phyloP scores from a whole-genome alignment of 2,888 invertebrate species.

The Drosophila falleni region DNA sequence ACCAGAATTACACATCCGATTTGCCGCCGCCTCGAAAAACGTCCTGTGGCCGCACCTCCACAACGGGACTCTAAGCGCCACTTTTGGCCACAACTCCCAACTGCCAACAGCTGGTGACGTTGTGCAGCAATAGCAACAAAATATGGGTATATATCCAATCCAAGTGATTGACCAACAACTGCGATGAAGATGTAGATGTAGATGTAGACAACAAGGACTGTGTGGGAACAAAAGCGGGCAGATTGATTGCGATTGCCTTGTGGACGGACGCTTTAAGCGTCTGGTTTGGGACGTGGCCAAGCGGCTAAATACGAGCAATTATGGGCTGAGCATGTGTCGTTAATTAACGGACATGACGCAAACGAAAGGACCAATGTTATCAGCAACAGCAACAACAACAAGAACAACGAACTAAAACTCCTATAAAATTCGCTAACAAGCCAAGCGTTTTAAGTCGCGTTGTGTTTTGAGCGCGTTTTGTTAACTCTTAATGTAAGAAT shows the following conservation, averaged over 20 bases:
- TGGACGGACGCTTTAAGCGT: constrained; percentile 15
- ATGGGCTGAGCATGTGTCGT: constrained; percentile 49
- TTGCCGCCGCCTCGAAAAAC: constrained; percentile 83
- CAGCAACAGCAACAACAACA: constrained; percentile 7
- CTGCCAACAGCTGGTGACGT: constrained; percentile 20
- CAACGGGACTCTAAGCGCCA: constrained; percentile 74
- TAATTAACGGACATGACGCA: constrained; percentile 30
- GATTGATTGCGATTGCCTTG: constrained; percentile 39
- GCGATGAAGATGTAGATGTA: constrained; percentile 15
- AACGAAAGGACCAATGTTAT: constrained; percentile 36
- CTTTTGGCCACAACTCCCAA: constrained; percentile 10
- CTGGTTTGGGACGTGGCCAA: constrained; percentile 13
- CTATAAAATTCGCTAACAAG: constrained; percentile 13
- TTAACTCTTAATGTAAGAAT: constrained; percentile 16
- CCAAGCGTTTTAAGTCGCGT: constrained; percentile 10
- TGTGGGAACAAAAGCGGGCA: constrained; percentile 13
- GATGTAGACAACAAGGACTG: constrained; percentile 2
- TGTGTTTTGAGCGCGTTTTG: constrained; percentile 3
- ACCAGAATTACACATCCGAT: constrained; percentile 80
- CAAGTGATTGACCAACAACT: constrained; percentile 42
- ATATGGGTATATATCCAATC: constrained; percentile 9
- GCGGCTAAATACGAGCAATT: constrained; percentile 51
- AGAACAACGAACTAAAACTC: constrained; percentile 22
- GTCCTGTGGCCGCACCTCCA: constrained; percentile 83
- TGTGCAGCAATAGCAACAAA: constrained; percentile 19